Evolutionary conservation across 2,888 invertebrate species (phyloP).

Genomic region (Arrhopalites spinosus): DNA sequence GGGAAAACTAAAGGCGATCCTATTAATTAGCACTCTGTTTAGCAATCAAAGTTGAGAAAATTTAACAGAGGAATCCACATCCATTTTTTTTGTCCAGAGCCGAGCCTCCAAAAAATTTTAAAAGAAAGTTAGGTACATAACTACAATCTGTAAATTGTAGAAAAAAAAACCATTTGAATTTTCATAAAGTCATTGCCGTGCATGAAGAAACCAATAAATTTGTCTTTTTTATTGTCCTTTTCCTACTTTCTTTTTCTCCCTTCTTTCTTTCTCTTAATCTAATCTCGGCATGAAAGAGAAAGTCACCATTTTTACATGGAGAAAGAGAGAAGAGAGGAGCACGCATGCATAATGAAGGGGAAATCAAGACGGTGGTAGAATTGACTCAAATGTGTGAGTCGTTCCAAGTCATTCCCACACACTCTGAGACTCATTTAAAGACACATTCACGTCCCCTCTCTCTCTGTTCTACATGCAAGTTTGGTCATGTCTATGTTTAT

Average conservation of each 20-base stretch:
- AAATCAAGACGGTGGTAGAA: too few relatives aligned
- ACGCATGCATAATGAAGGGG: too few relatives aligned
- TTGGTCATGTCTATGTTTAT: too few relatives aligned
- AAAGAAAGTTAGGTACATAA: too few relatives aligned
- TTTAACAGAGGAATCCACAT: slow-evolving; percentile 28
- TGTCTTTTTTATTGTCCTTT: slow-evolving; percentile 49
- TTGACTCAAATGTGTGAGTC: too few relatives aligned
- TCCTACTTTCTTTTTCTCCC: slow-evolving; percentile 41
- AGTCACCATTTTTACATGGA: neutral
- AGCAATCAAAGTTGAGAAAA: too few relatives aligned
- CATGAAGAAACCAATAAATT: slow-evolving; percentile 42
- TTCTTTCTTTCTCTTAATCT: slow-evolving; percentile 31
- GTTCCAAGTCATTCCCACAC: too few relatives aligned
- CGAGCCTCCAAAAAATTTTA: too few relatives aligned
- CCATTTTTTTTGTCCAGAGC: neutral
- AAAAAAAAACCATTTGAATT: slow-evolving; percentile 15
- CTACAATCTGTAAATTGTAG: neutral
- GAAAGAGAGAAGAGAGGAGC: neutral
- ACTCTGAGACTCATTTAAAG: too few relatives aligned
- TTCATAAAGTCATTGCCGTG: slow-evolving; percentile 43
- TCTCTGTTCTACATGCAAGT: too few relatives aligned
- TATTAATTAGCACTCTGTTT: too few relatives aligned
- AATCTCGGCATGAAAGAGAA: slow-evolving; percentile 32
- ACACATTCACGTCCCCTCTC: too few relatives aligned
- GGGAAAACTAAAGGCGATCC: neutral